Percentiles rank a stretch among this genome's conserved stretches.
phyloP scores from a whole-genome alignment of 2,113 vertebrate species.

The Syngnathoides biaculeatus region DNA sequence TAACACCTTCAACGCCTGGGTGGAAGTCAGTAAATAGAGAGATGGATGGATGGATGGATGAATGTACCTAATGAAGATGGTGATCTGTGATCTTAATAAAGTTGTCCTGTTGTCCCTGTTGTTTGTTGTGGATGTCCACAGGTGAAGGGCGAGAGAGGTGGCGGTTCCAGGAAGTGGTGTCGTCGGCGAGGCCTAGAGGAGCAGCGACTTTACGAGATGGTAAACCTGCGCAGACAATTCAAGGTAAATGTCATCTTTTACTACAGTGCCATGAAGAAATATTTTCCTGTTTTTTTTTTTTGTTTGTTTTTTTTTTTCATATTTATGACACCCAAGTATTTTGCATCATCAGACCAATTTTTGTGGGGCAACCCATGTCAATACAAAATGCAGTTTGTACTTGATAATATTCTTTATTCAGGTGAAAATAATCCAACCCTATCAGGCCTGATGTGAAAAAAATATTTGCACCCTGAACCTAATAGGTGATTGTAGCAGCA shows the following conservation, averaged over 20 bases:
- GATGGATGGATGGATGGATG: not conserved
- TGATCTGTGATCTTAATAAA: not conserved
- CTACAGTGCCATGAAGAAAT: not conserved
- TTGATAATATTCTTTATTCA: too few relatives aligned
- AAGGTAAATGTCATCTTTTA: slow-evolving; percentile 58
- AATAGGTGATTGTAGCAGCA: too few relatives aligned
- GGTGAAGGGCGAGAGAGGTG: slow-evolving; percentile 79
- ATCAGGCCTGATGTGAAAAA: too few relatives aligned
- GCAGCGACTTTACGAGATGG: slow-evolving; percentile 88
- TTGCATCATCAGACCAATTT: too few relatives aligned
- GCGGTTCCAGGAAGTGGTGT: slow-evolving; percentile 83
- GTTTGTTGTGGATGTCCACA: slow-evolving; percentile 40
- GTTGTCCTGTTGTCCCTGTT: too few relatives aligned
- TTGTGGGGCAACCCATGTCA: too few relatives aligned
- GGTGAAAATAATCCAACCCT: too few relatives aligned
- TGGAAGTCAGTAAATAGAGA: slow-evolving; percentile 75
- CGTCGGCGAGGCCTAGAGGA: slow-evolving; percentile 84
- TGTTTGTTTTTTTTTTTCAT: not conserved
- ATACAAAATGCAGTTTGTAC: too few relatives aligned
- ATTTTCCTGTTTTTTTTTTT: not conserved
- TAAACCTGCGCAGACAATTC: slow-evolving; percentile 88
- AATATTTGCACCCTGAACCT: too few relatives aligned
- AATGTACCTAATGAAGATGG: too few relatives aligned
- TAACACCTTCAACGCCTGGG: slow-evolving; percentile 87
- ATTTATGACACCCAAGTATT: not conserved